Percentiles rank a stretch among this genome's conserved stretches.
These are phyloP conservation scores for Stenolophus ochropezus DNA, from an alignment of 2,888 invertebrate species.

Conservation along the genomic window DNA sequence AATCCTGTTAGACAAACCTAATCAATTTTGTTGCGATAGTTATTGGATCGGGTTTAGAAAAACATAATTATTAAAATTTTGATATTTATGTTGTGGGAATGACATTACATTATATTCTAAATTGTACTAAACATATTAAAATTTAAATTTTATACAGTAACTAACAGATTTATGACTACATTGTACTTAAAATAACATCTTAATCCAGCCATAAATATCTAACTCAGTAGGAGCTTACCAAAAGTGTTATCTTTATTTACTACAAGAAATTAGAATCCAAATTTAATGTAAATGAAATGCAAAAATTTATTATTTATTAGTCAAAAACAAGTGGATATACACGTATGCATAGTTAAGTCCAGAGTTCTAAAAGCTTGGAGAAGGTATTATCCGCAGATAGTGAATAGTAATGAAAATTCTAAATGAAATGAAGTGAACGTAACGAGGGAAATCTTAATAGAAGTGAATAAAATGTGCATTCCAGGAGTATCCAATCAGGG, in stretches of 20 bases:
- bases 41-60: no score
- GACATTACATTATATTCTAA: background rate
- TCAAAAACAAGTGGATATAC: background rate
- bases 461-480: constrained; percentile 39
- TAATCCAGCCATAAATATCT: constrained; percentile 12
- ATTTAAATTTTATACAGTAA: background rate
- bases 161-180: background rate
- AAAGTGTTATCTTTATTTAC: constrained; percentile 17
- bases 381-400: constrained; percentile 8
- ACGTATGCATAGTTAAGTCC: background rate
- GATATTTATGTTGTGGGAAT: background rate
- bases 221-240: constrained; percentile 18
- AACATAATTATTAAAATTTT: no score
- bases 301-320: constrained; percentile 19
- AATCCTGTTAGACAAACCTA: no score
- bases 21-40: no score
- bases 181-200: background rate
- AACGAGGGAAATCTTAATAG: constrained; percentile 34
- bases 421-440: constrained; percentile 35
- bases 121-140: background rate
- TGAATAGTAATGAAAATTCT: constrained; percentile 13
- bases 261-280: background rate
- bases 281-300: constrained; percentile 11
- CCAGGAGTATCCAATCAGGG: constrained; percentile 22
- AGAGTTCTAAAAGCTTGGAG: background rate